Percentiles rank a stretch among this genome's conserved stretches.
Evolutionary conservation across 2,888 invertebrate genomes (phyloP).

Genomic region (Drosophila cracens): DNA sequence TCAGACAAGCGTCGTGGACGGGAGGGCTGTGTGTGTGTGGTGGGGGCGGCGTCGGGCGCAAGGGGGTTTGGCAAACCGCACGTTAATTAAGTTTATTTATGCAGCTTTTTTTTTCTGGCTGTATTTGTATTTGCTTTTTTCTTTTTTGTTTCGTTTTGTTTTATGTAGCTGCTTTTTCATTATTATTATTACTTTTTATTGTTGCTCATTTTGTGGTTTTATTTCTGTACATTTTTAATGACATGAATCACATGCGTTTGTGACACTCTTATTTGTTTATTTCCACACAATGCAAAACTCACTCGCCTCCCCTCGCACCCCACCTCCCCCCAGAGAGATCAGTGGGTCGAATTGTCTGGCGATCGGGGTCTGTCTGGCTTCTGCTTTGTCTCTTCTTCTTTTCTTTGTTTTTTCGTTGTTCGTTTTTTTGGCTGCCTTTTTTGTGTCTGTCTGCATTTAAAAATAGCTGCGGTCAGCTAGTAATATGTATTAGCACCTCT

Average conservation of each 20-base stretch:
- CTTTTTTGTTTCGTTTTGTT: slow-evolving; percentile 48
- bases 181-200: slow-evolving; percentile 40
- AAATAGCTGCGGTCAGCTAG: slow-evolving; percentile 57
- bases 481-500: slow-evolving; percentile 66
- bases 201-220: slow-evolving; percentile 47
- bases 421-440: slow-evolving; percentile 40
- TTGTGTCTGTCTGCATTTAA: slow-evolving; percentile 53
- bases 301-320: background rate
- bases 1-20: slow-evolving; percentile 51
- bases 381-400: slow-evolving; percentile 11
- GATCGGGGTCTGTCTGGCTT: slow-evolving; percentile 31
- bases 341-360: slow-evolving; percentile 61
- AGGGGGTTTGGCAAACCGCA: slow-evolving; percentile 48
- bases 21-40: slow-evolving; percentile 13
- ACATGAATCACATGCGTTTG: slow-evolving; percentile 71
- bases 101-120: slow-evolving; percentile 50
- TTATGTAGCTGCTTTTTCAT: slow-evolving; percentile 26
- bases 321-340: slow-evolving; percentile 23
- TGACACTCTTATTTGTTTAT: slow-evolving; percentile 58
- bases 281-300: slow-evolving; percentile 34
- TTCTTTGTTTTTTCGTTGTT: slow-evolving; percentile 6
- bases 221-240: slow-evolving; percentile 63
- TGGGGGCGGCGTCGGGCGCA: slow-evolving; percentile 19
- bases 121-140: slow-evolving; percentile 46
- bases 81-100: slow-evolving; percentile 81